A percentile compares a stretch with the other conserved stretches of the same genome.
Conservation (phyloP, 92 coral and sea anemone genomes). For the Phenganax marumi region DNA sequence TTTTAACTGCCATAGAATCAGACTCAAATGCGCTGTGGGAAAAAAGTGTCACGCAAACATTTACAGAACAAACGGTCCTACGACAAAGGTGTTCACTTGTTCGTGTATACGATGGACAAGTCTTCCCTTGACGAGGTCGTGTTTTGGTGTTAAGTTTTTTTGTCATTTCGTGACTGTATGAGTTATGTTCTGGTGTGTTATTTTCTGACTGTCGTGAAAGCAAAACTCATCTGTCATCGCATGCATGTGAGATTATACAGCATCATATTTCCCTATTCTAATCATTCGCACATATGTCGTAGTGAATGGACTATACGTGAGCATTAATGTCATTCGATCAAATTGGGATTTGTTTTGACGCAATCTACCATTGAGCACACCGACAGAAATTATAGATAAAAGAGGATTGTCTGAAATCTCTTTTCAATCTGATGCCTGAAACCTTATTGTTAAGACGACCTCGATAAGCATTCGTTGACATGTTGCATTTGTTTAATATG, state of each 20-base stretch:
- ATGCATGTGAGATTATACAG: not conserved
- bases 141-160: no score
- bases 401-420: not conserved
- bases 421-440: not conserved
- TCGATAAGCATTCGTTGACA: not conserved
- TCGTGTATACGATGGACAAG: no score
- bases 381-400: not conserved
- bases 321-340: not conserved
- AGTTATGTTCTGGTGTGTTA: no score
- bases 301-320: not conserved
- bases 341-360: conserved; percentile 4
- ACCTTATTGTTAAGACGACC: not conserved
- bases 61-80: no score
- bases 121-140: no score
- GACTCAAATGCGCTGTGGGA: no score
- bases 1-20: no score
- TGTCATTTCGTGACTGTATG: no score
- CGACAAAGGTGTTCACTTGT: no score
- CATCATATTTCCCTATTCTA: not conserved
- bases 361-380: not conserved
- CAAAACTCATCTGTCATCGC: no score
- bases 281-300: not conserved
- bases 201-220: no score
- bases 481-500: not conserved
- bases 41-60: no score